Evolutionary conservation across 2,888 invertebrate species (phyloP).

Genomic region (Drosophila aldrichi): DNA sequence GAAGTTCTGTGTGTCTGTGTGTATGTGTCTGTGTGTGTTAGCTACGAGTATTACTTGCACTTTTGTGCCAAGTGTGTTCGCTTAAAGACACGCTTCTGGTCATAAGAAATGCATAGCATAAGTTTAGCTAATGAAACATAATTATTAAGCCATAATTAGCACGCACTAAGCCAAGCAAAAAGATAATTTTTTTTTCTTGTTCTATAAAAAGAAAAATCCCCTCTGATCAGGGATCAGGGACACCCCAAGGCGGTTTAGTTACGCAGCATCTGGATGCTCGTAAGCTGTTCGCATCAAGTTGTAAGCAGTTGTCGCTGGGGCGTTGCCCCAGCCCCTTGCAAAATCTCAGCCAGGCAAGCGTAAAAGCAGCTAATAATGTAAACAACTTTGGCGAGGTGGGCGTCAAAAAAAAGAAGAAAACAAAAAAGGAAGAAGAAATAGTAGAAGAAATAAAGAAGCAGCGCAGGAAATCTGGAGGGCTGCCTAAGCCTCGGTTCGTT

Average conservation of each 20-base stretch:
- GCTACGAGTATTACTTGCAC: constrained; percentile 65
- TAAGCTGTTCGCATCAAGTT: constrained; percentile 47
- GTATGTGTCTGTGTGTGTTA: not conserved
- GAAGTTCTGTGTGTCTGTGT: not conserved
- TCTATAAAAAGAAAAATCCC: constrained; percentile 3
- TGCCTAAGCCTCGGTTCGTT: constrained; percentile 43
- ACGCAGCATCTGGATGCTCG: constrained; percentile 26
- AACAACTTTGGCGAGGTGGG: constrained; percentile 53
- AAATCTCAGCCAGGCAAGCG: constrained; percentile 65
- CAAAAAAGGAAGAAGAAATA: not conserved
- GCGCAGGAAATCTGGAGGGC: constrained; percentile 22
- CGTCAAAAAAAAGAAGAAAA: constrained; percentile 2
- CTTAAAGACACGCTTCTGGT: constrained; percentile 44
- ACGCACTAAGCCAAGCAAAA: constrained; percentile 52
- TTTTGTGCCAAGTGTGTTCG: constrained; percentile 47
- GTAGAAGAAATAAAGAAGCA: constrained; percentile 16
- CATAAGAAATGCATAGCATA: constrained; percentile 61
- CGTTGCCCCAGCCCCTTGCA: constrained; percentile 21
- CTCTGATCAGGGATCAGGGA: constrained; percentile 7
- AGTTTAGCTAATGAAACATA: constrained; percentile 72
- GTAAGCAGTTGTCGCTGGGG: constrained; percentile 42
- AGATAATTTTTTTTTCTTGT: not conserved
- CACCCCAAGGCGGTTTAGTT: constrained; percentile 6
- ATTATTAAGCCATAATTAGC: constrained; percentile 77
- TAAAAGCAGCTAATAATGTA: constrained; percentile 74